Evolutionary conservation across 92 coral and sea anemone genomes (phyloP), one percentile per base, ranked within the genome.

Genomic region (Isaurus tuberculatus): DNA sequence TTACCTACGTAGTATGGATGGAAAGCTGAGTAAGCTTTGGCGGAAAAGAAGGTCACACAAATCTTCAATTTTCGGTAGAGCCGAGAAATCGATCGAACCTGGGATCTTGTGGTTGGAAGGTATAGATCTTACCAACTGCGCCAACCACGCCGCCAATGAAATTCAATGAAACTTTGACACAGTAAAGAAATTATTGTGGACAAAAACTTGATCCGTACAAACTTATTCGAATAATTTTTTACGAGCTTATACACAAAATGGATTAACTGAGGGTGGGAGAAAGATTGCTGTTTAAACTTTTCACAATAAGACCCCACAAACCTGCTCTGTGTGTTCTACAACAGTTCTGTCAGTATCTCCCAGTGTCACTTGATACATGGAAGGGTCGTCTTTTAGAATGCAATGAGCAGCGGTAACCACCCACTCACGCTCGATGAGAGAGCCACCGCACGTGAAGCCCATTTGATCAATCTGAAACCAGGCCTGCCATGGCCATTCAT

Each of bases 361-460:
- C 51, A 95, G 82, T 40, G 86, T 73, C 7, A 95, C 94, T 23
- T 55, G 46, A 66, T 85, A 93, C 72, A 84, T 80, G 74, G 77
- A 70, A 5, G 71, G 23, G 58, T 93, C 91, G 61, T 86, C 79
- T 32, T 64, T 63, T 20, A 89, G n/a, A 8, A 95, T 92, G 46
- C 98, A 95, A 87, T 95, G 98, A 65, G 90, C 97, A 91, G 98
- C 97, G 91, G 98, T 95, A 40, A 93, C 84, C 23, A 95, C 92
- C 98, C 98, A 95, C 25, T 92, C 95, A 6, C 87, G 84, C 63
- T 70, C 80, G 64, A 95, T 79, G 46, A 95, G 91, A 17, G 98
- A 88, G 5, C 98, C 98, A 11, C 98, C 98, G 53, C 98, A 95
- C 34, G 84, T 82, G 77, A 91, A 91, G 5, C 88, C 78, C 11